A percentile compares a stretch with the other conserved stretches of the same genome.
Conservation (phyloP, 2,797 vertebrate genomes). For the Crypturellus tataupa region DNA sequence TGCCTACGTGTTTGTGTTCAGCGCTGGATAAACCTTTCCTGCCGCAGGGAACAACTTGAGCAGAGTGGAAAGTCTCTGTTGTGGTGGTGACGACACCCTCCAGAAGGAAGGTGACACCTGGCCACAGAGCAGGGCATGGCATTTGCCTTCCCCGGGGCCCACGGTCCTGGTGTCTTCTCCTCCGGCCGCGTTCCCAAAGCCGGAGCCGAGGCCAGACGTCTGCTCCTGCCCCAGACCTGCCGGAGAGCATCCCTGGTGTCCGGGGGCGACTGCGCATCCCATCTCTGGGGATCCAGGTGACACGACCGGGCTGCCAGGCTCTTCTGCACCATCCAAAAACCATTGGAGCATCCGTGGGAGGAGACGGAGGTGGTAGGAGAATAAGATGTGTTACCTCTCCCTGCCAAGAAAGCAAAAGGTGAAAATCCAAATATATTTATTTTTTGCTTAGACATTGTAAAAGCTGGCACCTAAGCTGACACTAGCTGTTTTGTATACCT, state of each 20-base stretch:
- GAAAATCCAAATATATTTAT: background rate
- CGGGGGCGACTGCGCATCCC: too few species aligned
- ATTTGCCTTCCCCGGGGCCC: too few species aligned
- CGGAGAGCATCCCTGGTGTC: too few species aligned
- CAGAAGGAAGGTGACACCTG: background rate
- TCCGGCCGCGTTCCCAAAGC: background rate
- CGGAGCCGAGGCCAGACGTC: too few species aligned
- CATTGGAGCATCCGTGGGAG: background rate
- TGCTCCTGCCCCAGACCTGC: background rate
- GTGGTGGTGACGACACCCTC: accelerated
- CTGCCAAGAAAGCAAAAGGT: background rate
- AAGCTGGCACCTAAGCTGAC: background rate
- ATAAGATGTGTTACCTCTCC: background rate
- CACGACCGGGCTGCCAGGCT: background rate
- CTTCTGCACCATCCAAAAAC: background rate
- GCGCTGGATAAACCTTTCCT: accelerated
- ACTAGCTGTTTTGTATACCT: background rate
- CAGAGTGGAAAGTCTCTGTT: background rate
- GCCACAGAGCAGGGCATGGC: background rate
- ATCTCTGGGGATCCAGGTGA: too few species aligned
- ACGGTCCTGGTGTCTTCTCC: too few species aligned
- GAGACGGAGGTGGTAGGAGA: background rate
- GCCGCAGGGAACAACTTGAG: background rate
- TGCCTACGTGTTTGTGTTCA: background rate
- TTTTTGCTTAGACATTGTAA: background rate